A percentile compares a stretch with the other conserved stretches of the same genome.
phyloP scores from a whole-genome alignment of 2,888 invertebrate species.

The Calameuta idolon region DNA sequence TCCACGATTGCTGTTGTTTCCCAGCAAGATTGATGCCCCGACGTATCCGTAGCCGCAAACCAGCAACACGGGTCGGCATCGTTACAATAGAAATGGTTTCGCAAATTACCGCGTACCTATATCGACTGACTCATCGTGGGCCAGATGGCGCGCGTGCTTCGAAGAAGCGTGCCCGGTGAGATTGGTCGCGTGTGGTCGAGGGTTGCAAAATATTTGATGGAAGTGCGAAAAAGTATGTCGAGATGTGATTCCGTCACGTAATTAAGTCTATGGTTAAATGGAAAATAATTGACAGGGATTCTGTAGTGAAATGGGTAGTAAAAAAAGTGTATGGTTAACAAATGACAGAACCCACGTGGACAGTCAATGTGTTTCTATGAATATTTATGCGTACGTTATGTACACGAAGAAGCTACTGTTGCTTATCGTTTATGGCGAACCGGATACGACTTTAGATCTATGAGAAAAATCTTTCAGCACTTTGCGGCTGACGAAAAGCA shows the following conservation, averaged over 20 bases:
- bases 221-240: constrained; percentile 14
- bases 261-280: too few relatives aligned
- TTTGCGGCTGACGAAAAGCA: too few relatives aligned
- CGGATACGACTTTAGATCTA: too few relatives aligned
- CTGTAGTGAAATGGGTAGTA: too few relatives aligned
- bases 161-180: constrained; percentile 45
- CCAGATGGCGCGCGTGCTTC: constrained; percentile 54
- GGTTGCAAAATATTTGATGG: constrained; percentile 12
- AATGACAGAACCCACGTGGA: too few relatives aligned
- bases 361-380: too few relatives aligned
- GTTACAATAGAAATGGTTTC: constrained; percentile 52
- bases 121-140: constrained; percentile 39
- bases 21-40: constrained; percentile 18
- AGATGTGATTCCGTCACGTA: not conserved
- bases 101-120: constrained; percentile 53
- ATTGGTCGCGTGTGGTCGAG: constrained; percentile 39
- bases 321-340: too few relatives aligned
- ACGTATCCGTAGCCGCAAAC: not conserved
- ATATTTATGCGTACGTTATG: too few relatives aligned
- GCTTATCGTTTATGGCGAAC: too few relatives aligned
- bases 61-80: constrained; percentile 29
- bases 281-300: too few relatives aligned
- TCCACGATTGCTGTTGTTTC: constrained; percentile 27
- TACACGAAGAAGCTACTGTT: too few relatives aligned
- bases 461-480: too few relatives aligned